Evolutionary conservation across 1,140 invertebrate genomes (phyloP).

Genomic region (Cotesia typhae): DNA sequence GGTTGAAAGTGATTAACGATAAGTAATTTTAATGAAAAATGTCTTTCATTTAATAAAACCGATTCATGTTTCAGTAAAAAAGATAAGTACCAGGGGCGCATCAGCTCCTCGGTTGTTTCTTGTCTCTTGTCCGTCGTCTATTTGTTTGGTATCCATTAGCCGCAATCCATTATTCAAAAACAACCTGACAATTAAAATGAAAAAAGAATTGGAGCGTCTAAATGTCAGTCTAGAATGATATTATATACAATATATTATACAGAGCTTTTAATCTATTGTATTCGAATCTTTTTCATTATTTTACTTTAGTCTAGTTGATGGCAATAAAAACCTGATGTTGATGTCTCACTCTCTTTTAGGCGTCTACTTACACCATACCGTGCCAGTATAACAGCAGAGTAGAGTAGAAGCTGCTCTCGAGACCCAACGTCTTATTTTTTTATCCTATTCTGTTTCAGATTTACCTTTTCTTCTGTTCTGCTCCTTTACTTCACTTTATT

Average conservation of each 20-base stretch:
- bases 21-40: too few species aligned
- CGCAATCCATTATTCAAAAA: too few species aligned
- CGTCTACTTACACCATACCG: constrained; percentile 1
- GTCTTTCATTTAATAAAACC: too few species aligned
- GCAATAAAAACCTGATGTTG: constrained; percentile 37
- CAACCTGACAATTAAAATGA: neutral
- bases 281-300: constrained; percentile 45
- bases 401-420: constrained; percentile 1
- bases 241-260: neutral
- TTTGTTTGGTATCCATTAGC: too few species aligned
- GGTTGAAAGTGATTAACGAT: too few species aligned
- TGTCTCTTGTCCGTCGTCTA: too few species aligned
- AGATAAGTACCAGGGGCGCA: too few species aligned
- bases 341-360: constrained; percentile 25
- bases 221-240: constrained; percentile 8
- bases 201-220: neutral
- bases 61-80: too few species aligned
- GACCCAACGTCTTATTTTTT: constrained; percentile 20
- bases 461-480: constrained; percentile 1
- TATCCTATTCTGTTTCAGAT: neutral
- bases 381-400: too few species aligned
- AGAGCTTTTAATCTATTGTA: constrained; percentile 27
- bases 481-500: neutral
- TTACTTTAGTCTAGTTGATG: constrained; percentile 44
- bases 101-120: too few species aligned